Evolutionary conservation across 2,113 vertebrate species (phyloP).

Genomic region (Vicugna pacos): DNA sequence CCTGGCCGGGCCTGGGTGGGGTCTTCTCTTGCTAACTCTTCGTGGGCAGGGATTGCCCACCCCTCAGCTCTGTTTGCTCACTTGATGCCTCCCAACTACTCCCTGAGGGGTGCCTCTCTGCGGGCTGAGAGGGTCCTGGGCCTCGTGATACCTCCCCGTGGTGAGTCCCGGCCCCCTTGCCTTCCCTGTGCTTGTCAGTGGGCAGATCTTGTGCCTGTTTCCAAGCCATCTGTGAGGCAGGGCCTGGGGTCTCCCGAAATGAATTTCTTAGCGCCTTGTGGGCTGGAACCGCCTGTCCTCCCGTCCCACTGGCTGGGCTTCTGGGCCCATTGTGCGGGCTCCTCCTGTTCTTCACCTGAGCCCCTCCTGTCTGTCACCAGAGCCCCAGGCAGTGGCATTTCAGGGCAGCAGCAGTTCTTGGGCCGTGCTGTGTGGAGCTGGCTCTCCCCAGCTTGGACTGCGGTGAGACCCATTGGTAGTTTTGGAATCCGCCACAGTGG

Average conservation of each 20-base stretch:
- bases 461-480: not conserved
- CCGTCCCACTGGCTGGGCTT: no score
- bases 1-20: not conserved
- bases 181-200: accelerated
- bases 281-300: not conserved
- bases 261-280: not conserved
- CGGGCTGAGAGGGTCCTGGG: not conserved
- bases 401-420: not conserved
- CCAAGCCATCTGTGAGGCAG: accelerated
- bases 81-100: not conserved
- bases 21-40: no score
- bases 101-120: no score
- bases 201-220: not conserved
- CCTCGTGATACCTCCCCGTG: not conserved
- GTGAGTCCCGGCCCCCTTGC: not conserved
- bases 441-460: not conserved
- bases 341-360: not conserved
- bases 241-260: no score
- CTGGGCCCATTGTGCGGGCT: not conserved
- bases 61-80: not conserved
- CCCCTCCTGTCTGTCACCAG: no score
- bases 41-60: not conserved
- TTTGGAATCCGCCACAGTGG: not conserved
- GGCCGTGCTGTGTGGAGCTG: no score
- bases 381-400: not conserved